Percentiles rank a stretch among this genome's conserved stretches.
These are phyloP conservation scores for Bubo scandiacus DNA, from an alignment of 2,113 vertebrate species.

Conservation along the genomic window DNA sequence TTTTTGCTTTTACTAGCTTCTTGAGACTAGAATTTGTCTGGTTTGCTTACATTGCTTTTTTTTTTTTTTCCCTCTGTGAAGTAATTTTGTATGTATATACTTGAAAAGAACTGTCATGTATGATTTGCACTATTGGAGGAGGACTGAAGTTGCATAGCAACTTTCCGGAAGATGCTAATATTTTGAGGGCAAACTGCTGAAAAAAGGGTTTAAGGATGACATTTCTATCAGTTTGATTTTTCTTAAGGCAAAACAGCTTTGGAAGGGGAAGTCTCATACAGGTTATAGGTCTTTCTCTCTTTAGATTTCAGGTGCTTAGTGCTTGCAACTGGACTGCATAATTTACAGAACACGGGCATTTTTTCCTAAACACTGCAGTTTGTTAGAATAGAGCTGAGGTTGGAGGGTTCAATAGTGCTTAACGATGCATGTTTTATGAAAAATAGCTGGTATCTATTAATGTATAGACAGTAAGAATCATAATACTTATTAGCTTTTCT, in stretches of 20 bases:
- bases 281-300: constrained; percentile 76
- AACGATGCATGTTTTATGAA: constrained; percentile 85
- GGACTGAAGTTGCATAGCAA: constrained; percentile 70
- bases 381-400: constrained; percentile 78
- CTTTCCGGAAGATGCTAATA: constrained; percentile 65
- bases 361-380: constrained; percentile 83
- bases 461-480: constrained; percentile 88
- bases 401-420: constrained; percentile 85
- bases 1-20: constrained; percentile 68
- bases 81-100: constrained; percentile 79
- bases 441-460: constrained; percentile 99
- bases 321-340: constrained; percentile 79
- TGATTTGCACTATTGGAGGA: constrained; percentile 88
- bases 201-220: constrained; percentile 71
- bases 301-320: constrained; percentile 75
- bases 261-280: constrained; percentile 76
- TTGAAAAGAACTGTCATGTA: constrained; percentile 86
- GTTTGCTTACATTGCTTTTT: constrained; percentile 42
- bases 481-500: constrained; percentile 87
- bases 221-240: constrained; percentile 62
- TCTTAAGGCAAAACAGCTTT: constrained; percentile 64
- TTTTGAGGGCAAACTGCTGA: constrained; percentile 80
- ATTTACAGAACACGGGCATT: constrained; percentile 78
- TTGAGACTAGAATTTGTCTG: constrained; percentile 55
- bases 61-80: constrained; percentile 51